A percentile compares a stretch with the other conserved stretches of the same genome.
Conservation (phyloP, 2,113 vertebrate species). For the Abramis brama region DNA sequence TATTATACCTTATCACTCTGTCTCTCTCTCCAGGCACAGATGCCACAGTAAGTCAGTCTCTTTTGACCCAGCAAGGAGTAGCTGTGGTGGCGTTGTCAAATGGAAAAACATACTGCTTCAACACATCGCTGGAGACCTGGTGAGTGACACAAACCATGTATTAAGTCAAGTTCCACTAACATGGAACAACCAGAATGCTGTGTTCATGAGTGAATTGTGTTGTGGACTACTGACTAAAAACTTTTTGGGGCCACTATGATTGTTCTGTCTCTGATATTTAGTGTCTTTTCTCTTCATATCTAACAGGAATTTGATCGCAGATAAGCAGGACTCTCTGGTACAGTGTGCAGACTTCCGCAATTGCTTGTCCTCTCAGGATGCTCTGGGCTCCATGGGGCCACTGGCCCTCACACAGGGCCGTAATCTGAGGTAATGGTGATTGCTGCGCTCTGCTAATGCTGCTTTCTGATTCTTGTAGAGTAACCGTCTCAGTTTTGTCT, state of each 20-base stretch:
- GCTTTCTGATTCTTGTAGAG: neutral
- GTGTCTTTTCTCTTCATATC: neutral
- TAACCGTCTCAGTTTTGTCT: constrained; percentile 45
- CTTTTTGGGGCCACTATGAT: neutral
- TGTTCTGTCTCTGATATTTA: neutral
- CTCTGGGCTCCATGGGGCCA: constrained; percentile 87
- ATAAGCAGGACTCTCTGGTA: constrained; percentile 91
- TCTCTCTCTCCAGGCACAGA: constrained; percentile 78
- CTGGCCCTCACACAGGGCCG: constrained; percentile 93
- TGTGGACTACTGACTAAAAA: neutral
- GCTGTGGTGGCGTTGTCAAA: constrained; percentile 91
- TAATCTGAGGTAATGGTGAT: constrained; percentile 83
- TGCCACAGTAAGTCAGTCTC: constrained; percentile 86
- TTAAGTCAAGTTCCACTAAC: neutral
- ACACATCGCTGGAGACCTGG: constrained; percentile 87
- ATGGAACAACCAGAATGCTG: neutral
- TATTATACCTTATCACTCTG: neutral
- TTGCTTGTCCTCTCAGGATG: constrained; percentile 88
- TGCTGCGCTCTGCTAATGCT: neutral
- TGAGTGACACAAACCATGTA: constrained; percentile 65
- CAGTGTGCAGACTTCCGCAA: constrained; percentile 96
- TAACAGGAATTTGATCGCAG: constrained; percentile 91
- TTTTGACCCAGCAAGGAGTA: constrained; percentile 94
- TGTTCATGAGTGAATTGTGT: too few relatives aligned
- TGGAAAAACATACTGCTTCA: constrained; percentile 96